Evolutionary conservation across 2,888 invertebrate species (phyloP).

Genomic region (Epistrophella euchroma): DNA sequence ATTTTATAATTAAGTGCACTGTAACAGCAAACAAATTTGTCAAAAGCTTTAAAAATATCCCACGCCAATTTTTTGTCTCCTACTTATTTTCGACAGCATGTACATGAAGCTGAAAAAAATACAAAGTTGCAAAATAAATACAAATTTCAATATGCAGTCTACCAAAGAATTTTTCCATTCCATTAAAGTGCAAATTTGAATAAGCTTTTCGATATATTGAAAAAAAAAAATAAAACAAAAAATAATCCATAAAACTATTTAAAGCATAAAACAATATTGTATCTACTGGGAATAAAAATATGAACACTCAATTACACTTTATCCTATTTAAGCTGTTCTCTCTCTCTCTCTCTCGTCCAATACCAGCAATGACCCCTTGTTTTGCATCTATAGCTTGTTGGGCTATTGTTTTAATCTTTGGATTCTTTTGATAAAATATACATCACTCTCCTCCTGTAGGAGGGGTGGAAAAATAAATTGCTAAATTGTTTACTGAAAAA

Average conservation of each 20-base stretch:
- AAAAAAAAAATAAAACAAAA: neutral
- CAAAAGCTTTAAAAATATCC: neutral
- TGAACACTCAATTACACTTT: slow-evolving; percentile 26
- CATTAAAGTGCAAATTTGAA: slow-evolving; percentile 22
- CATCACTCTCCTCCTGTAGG: neutral
- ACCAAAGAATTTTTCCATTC: neutral
- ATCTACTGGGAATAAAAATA: slow-evolving; percentile 4
- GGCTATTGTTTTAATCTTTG: slow-evolving; percentile 13
- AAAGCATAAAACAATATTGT: slow-evolving; percentile 29
- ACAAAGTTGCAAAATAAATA: slow-evolving; percentile 11
- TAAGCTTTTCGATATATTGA: slow-evolving; percentile 7
- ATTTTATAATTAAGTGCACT: neutral
- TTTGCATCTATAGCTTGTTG: neutral
- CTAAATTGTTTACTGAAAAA: slow-evolving; percentile 15
- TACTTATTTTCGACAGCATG: neutral
- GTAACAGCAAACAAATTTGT: neutral
- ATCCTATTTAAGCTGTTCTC: slow-evolving; percentile 20
- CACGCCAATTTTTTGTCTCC: neutral
- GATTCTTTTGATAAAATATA: neutral
- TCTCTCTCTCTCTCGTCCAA: neutral
- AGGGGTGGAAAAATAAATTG: neutral
- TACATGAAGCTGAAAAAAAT: neutral
- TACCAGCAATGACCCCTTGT: neutral
- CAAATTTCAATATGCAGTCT: neutral
- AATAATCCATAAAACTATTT: slow-evolving; percentile 24